Base-by-base conservation (phyloP, 2,113 vertebrate genomes). In the Bagarius yarrelli region DNA sequence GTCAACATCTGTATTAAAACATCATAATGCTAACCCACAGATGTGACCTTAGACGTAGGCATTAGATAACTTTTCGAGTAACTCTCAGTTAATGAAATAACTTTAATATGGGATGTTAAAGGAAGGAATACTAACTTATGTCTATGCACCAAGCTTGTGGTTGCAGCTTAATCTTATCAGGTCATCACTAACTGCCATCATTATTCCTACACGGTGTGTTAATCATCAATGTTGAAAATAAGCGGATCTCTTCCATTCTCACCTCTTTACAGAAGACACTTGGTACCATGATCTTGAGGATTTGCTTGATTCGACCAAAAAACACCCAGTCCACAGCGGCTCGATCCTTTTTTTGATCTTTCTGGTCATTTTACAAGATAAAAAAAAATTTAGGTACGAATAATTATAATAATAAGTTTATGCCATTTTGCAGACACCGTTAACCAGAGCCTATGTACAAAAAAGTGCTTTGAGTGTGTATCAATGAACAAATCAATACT, bases 211-310 rank as follows among this genome's bases (percentile, higher is more conserved):
- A 0, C 16, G 30, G 15, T 11, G 1, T 53, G 27, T 53, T 72
- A 30, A 53, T 53, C 53, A 27, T 52, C 5, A 53, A 53, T 72
- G 27, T 53, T 25, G n/a, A 72, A 32, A 2, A 69, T 44, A 18
- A 71, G 25, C 36, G 47, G 25, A 53, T 32, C 1, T 18, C 23
- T 14, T 53, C 8, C 21, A 55, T 55, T 27, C 15, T 86, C 88
- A 99, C 98, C 95, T 99, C 98, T 93, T 95, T 97, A 91, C 94
- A 94, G 88, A 98, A 89, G 8, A 94, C 70, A 71, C 89, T 90
- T 55, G 97, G 98, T 4, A 99, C 92, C 94, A 99, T 93, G 89
- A 99, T 94, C 85, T 85, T 91, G 83, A 99, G 23, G 75, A 99
- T 97, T 77, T 83, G 88, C 19, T 88, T 81, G 64, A 99, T 94